phyloP scores from a whole-genome alignment of 2,113 vertebrate genomes.

The Galbula dea region DNA sequence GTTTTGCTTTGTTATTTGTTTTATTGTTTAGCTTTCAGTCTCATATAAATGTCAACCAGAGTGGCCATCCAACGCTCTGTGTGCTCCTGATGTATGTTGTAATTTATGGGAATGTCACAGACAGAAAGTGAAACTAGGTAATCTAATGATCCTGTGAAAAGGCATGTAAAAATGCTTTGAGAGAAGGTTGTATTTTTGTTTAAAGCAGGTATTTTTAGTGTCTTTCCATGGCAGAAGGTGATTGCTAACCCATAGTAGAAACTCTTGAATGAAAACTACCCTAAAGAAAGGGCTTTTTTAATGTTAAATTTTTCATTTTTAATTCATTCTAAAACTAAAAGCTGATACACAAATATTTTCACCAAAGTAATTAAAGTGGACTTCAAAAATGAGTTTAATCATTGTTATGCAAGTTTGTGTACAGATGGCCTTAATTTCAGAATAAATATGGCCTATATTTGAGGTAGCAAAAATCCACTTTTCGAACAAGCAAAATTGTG shows the following conservation, averaged over 20 bases:
- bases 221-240: not conserved
- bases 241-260: not conserved
- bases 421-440: not conserved
- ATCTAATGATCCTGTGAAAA: not conserved
- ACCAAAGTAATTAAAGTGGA: slow-evolving; percentile 28
- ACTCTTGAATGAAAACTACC: not conserved
- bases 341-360: not conserved
- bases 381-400: slow-evolving; percentile 35
- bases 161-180: not conserved
- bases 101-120: not conserved
- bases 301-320: slow-evolving; percentile 16
- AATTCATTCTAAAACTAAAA: slow-evolving; percentile 17
- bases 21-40: not conserved
- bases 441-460: not conserved
- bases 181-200: not conserved
- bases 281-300: not conserved
- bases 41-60: not conserved
- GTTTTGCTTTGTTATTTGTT: not conserved
- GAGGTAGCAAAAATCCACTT: not conserved
- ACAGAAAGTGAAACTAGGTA: not conserved
- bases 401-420: not conserved
- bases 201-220: not conserved
- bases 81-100: not conserved
- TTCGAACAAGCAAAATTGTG: not conserved
- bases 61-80: not conserved